Conservation (phyloP, 2,113 vertebrate species). For the Baryphthengus martii region DNA sequence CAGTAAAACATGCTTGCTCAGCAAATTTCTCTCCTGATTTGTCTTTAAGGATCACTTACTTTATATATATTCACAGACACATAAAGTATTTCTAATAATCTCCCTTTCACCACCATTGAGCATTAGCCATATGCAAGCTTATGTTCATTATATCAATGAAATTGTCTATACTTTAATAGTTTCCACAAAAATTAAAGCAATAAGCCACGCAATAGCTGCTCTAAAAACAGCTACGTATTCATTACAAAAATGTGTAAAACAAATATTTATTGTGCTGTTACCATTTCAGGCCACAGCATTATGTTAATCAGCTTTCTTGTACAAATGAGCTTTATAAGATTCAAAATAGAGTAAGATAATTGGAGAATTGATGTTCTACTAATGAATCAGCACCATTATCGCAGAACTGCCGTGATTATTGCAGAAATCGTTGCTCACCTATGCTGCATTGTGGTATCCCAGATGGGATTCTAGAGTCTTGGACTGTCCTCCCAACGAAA, state of each 20-base stretch:
- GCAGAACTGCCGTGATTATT: background rate
- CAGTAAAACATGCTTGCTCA: background rate
- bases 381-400: background rate
- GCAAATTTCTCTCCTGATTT: background rate
- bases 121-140: background rate
- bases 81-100: background rate
- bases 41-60: background rate
- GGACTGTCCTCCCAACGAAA: background rate
- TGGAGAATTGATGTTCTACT: background rate
- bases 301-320: background rate
- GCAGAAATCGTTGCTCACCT: background rate
- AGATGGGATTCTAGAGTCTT: background rate
- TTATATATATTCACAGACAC: background rate
- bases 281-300: background rate
- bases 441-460: background rate
- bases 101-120: background rate
- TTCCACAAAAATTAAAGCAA: background rate
- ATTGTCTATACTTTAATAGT: background rate
- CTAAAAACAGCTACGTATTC: background rate
- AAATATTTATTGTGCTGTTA: background rate
- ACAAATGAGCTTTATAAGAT: background rate
- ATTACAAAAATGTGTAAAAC: background rate
- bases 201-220: background rate
- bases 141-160: background rate
- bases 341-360: background rate